These are phyloP conservation scores for Eupithecia exiguata DNA, from an alignment of 2,888 invertebrate genomes.

Conservation along the genomic window DNA sequence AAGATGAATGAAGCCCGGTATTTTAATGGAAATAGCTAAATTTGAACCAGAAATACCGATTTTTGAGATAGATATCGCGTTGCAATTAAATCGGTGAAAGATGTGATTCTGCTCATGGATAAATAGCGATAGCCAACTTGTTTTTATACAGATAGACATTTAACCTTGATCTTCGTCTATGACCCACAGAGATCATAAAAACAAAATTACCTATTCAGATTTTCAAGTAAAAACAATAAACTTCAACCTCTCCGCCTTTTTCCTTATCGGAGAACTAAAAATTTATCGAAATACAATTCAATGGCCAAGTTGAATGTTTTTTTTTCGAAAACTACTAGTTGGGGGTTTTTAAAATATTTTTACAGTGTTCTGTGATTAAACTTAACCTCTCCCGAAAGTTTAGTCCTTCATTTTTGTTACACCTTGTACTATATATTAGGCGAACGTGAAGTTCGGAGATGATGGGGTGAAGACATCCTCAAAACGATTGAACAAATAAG, in stretches of 20 bases:
- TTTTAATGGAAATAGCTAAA: not conserved
- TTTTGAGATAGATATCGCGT: slow-evolving; percentile 13
- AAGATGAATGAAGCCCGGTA: not conserved
- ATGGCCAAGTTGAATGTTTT: not conserved
- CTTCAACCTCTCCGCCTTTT: not conserved
- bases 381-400: too few species aligned
- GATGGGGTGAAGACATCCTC: not conserved
- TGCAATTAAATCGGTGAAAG: slow-evolving; percentile 26
- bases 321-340: too few species aligned
- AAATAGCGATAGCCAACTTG: not conserved
- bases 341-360: too few species aligned
- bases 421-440: too few species aligned
- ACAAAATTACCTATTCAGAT: not conserved
- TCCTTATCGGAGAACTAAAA: not conserved
- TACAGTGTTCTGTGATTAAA: too few species aligned
- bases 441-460: not conserved
- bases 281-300: not conserved
- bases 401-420: too few species aligned
- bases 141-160: not conserved
- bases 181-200: not conserved
- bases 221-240: not conserved
- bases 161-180: slow-evolving; percentile 4
- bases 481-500: not conserved
- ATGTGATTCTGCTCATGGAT: not conserved
- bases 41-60: slow-evolving; percentile 12